These are phyloP conservation scores for Dioctria linearis DNA, from an alignment of 2,888 invertebrate genomes.

Conservation along the genomic window DNA sequence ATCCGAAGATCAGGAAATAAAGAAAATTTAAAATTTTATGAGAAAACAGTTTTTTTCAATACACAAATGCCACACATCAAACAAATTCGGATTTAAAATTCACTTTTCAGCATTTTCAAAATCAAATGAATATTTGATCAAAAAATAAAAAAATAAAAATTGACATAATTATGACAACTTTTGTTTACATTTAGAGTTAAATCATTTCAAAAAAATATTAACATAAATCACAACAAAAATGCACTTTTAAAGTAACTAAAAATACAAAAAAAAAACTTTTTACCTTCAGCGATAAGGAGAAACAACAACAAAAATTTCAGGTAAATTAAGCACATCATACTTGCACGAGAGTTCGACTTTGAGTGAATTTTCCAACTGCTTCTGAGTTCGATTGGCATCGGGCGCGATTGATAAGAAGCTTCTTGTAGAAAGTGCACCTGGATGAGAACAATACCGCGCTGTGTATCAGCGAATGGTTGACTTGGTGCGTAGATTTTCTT, in stretches of 20 bases:
- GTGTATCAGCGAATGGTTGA: background rate
- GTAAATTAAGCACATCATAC: constrained; percentile 29
- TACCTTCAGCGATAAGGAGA: background rate
- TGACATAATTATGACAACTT: no score
- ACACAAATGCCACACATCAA: no score
- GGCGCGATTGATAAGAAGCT: constrained; percentile 37
- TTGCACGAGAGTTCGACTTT: constrained; percentile 28
- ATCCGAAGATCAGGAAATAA: no score
- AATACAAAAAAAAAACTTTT: background rate
- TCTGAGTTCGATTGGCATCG: constrained; percentile 32
- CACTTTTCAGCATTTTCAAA: no score
- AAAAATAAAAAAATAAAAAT: no score
- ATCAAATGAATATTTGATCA: no score
- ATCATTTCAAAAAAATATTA: no score
- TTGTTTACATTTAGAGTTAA: no score
- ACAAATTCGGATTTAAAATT: no score
- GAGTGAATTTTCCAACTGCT: constrained; percentile 20
- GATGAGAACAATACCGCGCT: background rate
- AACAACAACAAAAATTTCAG: constrained; percentile 7
- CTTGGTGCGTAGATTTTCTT: background rate
- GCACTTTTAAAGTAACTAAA: background rate
- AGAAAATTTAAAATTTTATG: no score
- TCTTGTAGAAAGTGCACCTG: constrained; percentile 14
- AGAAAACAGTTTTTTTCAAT: no score
- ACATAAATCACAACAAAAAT: background rate